Conservation (phyloP, 2,888 invertebrate genomes). For the Lutraria lutraria region DNA sequence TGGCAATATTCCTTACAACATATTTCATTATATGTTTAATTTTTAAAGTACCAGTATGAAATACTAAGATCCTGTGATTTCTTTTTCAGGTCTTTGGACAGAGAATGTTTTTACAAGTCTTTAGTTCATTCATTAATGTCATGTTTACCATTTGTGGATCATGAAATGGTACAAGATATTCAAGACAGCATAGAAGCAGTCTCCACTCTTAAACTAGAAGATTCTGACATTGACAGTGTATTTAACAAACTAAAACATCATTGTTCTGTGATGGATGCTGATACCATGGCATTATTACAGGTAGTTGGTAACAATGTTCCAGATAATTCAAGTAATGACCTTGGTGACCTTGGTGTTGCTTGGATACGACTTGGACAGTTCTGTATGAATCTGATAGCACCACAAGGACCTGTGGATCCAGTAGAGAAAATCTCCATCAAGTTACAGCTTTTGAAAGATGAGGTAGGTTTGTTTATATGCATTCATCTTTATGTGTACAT, state of each 20-base stretch:
- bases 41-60: too few species aligned
- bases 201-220: not conserved
- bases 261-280: not conserved
- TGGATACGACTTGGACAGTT: constrained; percentile 79
- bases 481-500: too few species aligned
- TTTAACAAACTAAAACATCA: not conserved
- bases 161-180: not conserved
- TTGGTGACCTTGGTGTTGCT: constrained; percentile 66
- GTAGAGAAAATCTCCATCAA: constrained; percentile 92
- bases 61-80: not conserved
- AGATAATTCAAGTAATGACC: constrained; percentile 18
- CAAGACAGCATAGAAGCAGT: not conserved
- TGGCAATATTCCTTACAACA: not conserved
- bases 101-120: not conserved
- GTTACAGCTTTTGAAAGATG: constrained; percentile 90
- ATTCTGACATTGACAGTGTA: not conserved
- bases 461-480: constrained; percentile 87
- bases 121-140: constrained; percentile 41
- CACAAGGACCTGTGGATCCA: constrained; percentile 93
- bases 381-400: constrained; percentile 80
- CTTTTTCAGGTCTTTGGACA: constrained; percentile 34
- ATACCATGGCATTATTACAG: not conserved
- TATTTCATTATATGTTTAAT: not conserved
- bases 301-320: not conserved
- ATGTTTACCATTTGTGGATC: constrained; percentile 26